Evolutionary conservation across 1,140 invertebrate genomes (phyloP), one percentile per base, ranked within the genome.

Genomic region (Batillaria attramentaria): DNA sequence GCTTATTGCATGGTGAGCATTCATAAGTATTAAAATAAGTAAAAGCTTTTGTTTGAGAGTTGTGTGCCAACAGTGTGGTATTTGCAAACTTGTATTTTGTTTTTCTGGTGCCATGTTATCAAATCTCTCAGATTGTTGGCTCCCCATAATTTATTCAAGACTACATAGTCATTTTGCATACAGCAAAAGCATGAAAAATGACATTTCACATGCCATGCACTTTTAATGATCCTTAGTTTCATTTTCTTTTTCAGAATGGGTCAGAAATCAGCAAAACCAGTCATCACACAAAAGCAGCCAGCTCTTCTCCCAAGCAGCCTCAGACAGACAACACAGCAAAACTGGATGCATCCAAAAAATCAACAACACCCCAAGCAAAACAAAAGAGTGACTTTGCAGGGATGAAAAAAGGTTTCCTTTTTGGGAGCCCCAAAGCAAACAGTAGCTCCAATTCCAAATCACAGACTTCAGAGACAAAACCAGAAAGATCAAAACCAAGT

Each of bases 401-500:
- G 33, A 79, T 88, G 76, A 87, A 87, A 79, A 88, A 88, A 79
- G 87, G 87, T 6, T 88, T 88, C 72, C 66, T 88, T 31, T 85
- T 84, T 82, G 82, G 80, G 74, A 76, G 72, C 33, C 37, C 84
- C 39, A 75, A 75, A 54, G 62, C 43, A 39, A 28, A 42, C 35
- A 68, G 42, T 72, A 20, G 10, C n/a, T 46, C 77, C 46, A 39
- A n/a, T 28, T 54, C 24, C 54, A 20, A 62, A 39, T n/a, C 33
- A 77, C 66, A 65, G 77, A 78, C 24, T 28, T 75, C 72, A 54
- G 31, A 62, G 78, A 81, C 54, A 69, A 37, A 46, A 42, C 43
- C 50, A 28, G 60, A 68, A 54, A 54, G n/a, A 79, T 72, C 57
- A 65, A 76, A 39, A 31, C 69, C 46, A n/a, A 77, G 33, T 41